phyloP scores from a whole-genome alignment of 2,797 vertebrate genomes.

The Sebastiscus tertius region DNA sequence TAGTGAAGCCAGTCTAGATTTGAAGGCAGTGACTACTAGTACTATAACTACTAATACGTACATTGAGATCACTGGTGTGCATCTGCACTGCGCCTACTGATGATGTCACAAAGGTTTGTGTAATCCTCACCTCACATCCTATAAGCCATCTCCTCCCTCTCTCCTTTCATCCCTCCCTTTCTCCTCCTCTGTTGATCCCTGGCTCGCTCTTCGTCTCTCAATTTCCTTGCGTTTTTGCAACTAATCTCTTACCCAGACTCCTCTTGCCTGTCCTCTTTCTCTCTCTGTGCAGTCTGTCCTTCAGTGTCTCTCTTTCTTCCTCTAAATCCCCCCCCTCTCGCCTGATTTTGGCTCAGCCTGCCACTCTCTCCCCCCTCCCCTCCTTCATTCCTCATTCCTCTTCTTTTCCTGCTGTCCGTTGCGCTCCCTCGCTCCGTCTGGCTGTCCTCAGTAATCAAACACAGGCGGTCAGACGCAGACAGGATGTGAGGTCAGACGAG shows the following conservation, averaged over 20 bases:
- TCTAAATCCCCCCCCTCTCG: conserved; percentile 34
- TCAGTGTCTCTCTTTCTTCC: conserved; percentile 49
- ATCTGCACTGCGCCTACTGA: conserved; percentile 60
- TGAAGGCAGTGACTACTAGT: conserved; percentile 7
- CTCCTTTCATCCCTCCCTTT: conserved; percentile 51
- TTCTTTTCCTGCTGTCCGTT: conserved; percentile 45
- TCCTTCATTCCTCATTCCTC: conserved; percentile 25
- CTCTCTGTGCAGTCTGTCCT: conserved; percentile 38
- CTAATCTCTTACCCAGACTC: conserved; percentile 68
- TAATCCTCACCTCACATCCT: conserved; percentile 70
- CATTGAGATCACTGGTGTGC: conserved; percentile 13
- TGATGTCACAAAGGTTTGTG: conserved; percentile 83
- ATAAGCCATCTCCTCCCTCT: conserved; percentile 40
- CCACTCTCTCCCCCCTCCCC: background rate
- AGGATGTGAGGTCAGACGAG: conserved; percentile 76
- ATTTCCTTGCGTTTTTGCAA: conserved; percentile 67
- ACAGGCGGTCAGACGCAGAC: conserved; percentile 65
- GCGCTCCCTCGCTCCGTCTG: conserved; percentile 60
- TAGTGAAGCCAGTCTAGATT: background rate
- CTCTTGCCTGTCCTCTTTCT: conserved; percentile 32
- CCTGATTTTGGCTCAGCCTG: conserved; percentile 17
- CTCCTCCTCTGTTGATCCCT: conserved; percentile 53
- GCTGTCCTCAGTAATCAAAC: conserved; percentile 69
- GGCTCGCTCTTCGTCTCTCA: conserved; percentile 56
- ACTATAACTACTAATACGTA: background rate